A percentile compares a stretch with the other conserved stretches of the same genome.
Evolutionary conservation across 2,113 vertebrate genomes (phyloP).

Genomic region (Butastur rufipennis): DNA sequence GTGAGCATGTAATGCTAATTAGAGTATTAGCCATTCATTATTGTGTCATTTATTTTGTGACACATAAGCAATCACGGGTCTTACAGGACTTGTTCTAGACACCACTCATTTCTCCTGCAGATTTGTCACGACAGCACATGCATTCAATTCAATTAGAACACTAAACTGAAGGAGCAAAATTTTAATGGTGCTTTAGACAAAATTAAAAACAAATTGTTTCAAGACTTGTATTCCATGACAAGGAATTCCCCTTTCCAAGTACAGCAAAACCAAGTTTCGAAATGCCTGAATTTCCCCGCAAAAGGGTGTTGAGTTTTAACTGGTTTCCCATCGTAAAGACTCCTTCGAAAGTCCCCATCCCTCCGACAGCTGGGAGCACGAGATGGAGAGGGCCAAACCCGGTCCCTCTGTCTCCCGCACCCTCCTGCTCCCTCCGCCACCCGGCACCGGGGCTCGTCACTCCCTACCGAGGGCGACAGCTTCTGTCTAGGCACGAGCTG

Average conservation of each 20-base stretch:
- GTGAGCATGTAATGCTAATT: not conserved
- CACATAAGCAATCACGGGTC: not conserved
- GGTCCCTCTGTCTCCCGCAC: accelerated
- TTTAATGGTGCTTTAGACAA: accelerated
- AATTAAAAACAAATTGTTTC: not conserved
- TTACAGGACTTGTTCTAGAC: not conserved
- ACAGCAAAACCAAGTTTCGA: not conserved
- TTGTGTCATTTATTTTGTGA: not conserved
- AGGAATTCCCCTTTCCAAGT: not conserved
- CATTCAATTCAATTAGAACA: accelerated
- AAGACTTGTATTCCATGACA: accelerated
- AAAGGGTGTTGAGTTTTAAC: accelerated
- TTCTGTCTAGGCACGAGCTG: not conserved
- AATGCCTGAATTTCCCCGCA: not conserved
- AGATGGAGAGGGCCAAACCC: accelerated
- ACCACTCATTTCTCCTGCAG: not conserved
- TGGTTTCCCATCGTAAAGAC: accelerated
- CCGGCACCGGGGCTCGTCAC: accelerated
- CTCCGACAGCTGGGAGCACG: accelerated
- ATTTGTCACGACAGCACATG: accelerated
- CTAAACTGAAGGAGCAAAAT: not conserved
- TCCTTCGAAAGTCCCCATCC: not conserved
- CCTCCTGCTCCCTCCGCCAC: not conserved
- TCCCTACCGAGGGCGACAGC: not conserved
- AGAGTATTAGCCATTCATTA: not conserved